Conservation (phyloP, 2,888 invertebrate genomes). For the Cataglyphis rosenhaueri region DNA sequence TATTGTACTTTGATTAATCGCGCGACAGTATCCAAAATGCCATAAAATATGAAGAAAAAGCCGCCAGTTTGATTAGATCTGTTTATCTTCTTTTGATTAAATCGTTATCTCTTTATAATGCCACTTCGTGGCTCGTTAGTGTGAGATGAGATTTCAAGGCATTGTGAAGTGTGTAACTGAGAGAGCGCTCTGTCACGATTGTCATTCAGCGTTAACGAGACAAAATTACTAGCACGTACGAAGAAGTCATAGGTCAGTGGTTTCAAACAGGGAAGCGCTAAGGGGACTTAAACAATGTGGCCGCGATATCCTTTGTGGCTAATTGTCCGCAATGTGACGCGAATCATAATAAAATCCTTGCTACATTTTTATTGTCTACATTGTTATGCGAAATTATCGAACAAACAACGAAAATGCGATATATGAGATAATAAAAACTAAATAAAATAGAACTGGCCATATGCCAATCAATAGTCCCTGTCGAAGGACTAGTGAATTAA, state of each 20-base stretch:
- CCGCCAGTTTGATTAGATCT: neutral
- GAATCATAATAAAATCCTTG: neutral
- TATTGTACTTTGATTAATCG: neutral
- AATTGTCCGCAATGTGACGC: slow-evolving; percentile 20
- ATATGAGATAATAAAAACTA: neutral
- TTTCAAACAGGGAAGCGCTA: neutral
- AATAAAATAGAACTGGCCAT: slow-evolving; percentile 11
- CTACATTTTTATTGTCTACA: slow-evolving; percentile 8
- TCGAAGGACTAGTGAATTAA: slow-evolving; percentile 30
- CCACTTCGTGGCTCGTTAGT: slow-evolving; percentile 6
- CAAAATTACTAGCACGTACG: slow-evolving; percentile 39
- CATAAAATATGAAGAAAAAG: neutral
- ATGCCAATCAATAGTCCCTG: slow-evolving; percentile 18
- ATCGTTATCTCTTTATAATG: neutral
- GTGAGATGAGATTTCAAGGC: slow-evolving; percentile 4
- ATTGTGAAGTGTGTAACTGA: neutral
- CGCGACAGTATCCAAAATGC: too few species aligned
- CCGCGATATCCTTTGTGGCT: slow-evolving; percentile 13
- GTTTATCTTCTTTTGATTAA: neutral
- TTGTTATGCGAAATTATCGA: neutral
- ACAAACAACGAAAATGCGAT: neutral
- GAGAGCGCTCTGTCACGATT: neutral
- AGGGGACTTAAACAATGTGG: neutral
- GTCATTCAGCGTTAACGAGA: slow-evolving; percentile 49
- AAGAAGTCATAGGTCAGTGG: slow-evolving; percentile 34